Evolutionary conservation across 2,797 vertebrate genomes (phyloP).

Genomic region (Danio tinwini): DNA sequence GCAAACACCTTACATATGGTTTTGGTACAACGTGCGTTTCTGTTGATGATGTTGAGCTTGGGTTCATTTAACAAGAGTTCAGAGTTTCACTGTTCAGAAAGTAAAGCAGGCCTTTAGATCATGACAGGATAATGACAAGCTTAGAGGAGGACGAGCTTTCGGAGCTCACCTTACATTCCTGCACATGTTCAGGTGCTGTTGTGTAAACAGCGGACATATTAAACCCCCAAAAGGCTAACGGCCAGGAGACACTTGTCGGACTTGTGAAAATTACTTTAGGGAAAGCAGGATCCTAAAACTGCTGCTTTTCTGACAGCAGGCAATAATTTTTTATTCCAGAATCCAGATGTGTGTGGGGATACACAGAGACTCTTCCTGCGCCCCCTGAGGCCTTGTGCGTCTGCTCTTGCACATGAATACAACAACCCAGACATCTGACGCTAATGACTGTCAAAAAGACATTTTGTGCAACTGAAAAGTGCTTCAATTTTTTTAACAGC

Average conservation of each 20-base stretch:
- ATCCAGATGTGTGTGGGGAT: slow-evolving; percentile 72
- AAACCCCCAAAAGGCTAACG: slow-evolving; percentile 7
- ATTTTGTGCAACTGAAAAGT: background rate
- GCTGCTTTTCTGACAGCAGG: slow-evolving; percentile 53
- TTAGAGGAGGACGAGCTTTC: slow-evolving; percentile 31
- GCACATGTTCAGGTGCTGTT: slow-evolving; percentile 47
- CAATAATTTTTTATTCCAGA: slow-evolving; percentile 63
- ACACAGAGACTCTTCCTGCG: slow-evolving; percentile 50
- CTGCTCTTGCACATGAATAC: slow-evolving; percentile 37
- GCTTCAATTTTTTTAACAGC: slow-evolving; percentile 2
- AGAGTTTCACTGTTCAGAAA: slow-evolving; percentile 35
- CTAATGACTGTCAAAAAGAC: slow-evolving; percentile 22
- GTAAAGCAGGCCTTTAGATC: slow-evolving; percentile 31
- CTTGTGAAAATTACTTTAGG: slow-evolving; percentile 35
- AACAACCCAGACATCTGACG: slow-evolving; percentile 24
- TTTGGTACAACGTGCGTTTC: slow-evolving; percentile 2
- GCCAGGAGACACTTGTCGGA: background rate
- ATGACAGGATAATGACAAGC: slow-evolving; percentile 49
- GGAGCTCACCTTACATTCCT: slow-evolving; percentile 32
- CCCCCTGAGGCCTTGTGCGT: slow-evolving; percentile 57
- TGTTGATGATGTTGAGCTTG: background rate
- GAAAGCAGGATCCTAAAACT: slow-evolving; percentile 41
- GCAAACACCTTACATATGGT: slow-evolving; percentile 31
- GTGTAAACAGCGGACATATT: slow-evolving; percentile 16
- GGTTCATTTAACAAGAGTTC: slow-evolving; percentile 22